phyloP scores from a whole-genome alignment of 30 jellyfish, hydroid and myxozoan species.

The Cassiopea xamachana region DNA sequence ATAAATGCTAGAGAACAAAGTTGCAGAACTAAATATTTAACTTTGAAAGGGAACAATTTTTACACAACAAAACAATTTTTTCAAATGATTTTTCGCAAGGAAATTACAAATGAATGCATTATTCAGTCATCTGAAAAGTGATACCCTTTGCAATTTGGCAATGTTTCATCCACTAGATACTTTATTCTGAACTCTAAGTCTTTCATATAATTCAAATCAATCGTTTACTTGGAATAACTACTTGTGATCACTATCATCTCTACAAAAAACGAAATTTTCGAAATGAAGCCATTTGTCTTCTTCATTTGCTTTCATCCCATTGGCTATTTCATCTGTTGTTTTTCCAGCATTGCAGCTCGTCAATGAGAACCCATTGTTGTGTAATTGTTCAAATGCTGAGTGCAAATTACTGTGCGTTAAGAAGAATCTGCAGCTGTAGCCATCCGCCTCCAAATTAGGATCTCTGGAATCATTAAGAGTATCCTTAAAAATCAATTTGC shows the following conservation, averaged over 20 bases:
- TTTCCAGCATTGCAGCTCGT: constrained; percentile 72
- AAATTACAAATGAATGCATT: too few relatives aligned
- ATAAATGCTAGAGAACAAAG: too few relatives aligned
- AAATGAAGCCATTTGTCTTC: constrained; percentile 67
- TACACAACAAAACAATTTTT: too few relatives aligned
- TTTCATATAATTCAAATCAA: too few relatives aligned
- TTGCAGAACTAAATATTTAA: too few relatives aligned
- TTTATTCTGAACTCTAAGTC: too few relatives aligned
- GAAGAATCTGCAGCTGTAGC: constrained; percentile 54
- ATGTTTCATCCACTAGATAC: too few relatives aligned
- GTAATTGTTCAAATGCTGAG: constrained; percentile 57
- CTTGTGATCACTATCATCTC: neutral
- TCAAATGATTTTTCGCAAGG: too few relatives aligned
- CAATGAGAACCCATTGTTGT: constrained; percentile 35
- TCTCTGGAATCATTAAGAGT: constrained; percentile 64
- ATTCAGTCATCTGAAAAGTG: too few relatives aligned
- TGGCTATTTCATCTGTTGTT: constrained; percentile 24
- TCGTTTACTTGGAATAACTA: neutral
- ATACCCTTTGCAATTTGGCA: too few relatives aligned
- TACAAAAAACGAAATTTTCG: constrained; percentile 38
- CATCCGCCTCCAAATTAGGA: constrained; percentile 33
- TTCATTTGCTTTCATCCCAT: constrained; percentile 13
- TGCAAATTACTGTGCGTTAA: constrained; percentile 56
- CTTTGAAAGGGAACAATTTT: too few relatives aligned
- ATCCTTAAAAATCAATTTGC: constrained; percentile 38